Conservation (phyloP, 2,113 vertebrate genomes). For the Alethe diademata region DNA sequence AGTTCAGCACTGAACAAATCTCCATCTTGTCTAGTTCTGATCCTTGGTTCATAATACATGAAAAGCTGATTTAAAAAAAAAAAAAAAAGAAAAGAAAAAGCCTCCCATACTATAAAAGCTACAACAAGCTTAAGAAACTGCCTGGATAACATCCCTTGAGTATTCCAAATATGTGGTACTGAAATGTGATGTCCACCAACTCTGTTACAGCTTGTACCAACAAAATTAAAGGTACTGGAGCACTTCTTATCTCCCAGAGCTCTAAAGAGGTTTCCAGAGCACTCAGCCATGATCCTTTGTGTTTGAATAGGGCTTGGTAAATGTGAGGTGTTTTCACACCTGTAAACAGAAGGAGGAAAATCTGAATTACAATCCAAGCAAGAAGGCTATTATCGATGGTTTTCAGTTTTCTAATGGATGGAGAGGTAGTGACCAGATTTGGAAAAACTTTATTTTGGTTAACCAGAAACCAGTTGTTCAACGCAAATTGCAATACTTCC, state of each 20-base stretch:
- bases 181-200: neutral
- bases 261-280: neutral
- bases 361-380: neutral
- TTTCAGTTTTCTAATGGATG: neutral
- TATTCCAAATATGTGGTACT: neutral
- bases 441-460: neutral
- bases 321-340: neutral
- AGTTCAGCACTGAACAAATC: neutral
- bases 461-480: neutral
- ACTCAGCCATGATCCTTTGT: neutral
- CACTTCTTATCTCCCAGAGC: neutral
- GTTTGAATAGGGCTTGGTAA: neutral
- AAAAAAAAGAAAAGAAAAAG: accelerated
- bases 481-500: neutral
- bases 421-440: neutral
- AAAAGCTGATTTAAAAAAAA: neutral
- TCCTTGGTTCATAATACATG: neutral
- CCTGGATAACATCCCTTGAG: neutral
- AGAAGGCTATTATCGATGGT: neutral
- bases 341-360: neutral
- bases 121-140: neutral
- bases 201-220: neutral
- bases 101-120: neutral
- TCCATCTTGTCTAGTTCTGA: neutral
- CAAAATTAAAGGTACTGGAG: neutral